Base-by-base conservation (phyloP, 2,113 vertebrate genomes). In the Aepyceros melampus region DNA sequence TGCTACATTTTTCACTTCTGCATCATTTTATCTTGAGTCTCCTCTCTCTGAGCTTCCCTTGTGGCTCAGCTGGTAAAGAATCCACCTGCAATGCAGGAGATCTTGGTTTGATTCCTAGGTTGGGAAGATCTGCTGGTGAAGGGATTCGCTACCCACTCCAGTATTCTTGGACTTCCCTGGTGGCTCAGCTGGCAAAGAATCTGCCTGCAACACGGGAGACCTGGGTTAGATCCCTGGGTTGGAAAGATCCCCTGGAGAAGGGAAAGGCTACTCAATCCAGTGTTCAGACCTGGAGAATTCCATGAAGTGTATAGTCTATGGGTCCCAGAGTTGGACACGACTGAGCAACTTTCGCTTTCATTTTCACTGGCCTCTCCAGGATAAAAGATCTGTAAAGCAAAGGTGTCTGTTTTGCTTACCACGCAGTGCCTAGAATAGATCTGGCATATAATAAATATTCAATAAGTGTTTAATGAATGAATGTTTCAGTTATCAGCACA, bases 301-400 rank as follows among this genome's bases (percentile, higher is more conserved):
- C n/a, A 71, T 12, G 67, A 12, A 23, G 17, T 11, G 9, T 36
- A 71, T 40, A 71, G 19, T 71, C 19, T n/a, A 36, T 11, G 17
- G n/a, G 16, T n/a, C 33, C 62, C 33, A 71, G n/a, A 40, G n/a
- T 12, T 1, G 1, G 67, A 71, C n/a, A 71, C 0, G 0, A 71
- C n/a, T 71, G 19, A 40, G 67, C n/a, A 40, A 40, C 19, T 40
- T 71, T 11, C 1, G 1, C 67, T 71, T 40, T 71, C 67, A 71
- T 23, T 71, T 71, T 40, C n/a, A 71, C n/a, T 71, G 1, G 0
- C 40, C 16, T 49, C 31, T 55, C 49, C 47, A 25, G 49, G 25
- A 82, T 33, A 15, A n/a, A 87, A 87, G 74, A 82, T 71, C 15
- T 60, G 19, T 10, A 29, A 71, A 55, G 33, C 25, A 87, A 81